A percentile compares a stretch with the other conserved stretches of the same genome.
Conservation (phyloP, 2,113 vertebrate genomes). For the Glareola pratincola region DNA sequence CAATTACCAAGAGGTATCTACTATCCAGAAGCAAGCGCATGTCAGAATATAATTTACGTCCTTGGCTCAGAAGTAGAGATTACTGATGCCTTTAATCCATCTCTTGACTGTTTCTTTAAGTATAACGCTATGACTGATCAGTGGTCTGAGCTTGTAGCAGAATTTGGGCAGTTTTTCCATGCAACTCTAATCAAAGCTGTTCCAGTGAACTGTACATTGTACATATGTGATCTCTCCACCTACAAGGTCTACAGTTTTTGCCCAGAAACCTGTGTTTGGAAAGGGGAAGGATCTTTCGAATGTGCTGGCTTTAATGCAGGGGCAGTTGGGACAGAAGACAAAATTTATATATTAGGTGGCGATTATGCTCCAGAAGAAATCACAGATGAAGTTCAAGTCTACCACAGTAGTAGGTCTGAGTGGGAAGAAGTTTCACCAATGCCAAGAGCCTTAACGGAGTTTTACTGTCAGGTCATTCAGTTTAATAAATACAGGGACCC, state of each 20-base stretch:
- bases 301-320: slow-evolving; percentile 97
- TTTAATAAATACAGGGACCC: slow-evolving; percentile 94
- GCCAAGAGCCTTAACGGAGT: slow-evolving; percentile 94
- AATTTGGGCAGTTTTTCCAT: slow-evolving; percentile 96
- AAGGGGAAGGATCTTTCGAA: slow-evolving; percentile 94
- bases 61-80: slow-evolving; percentile 94
- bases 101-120: slow-evolving; percentile 92
- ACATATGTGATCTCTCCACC: slow-evolving; percentile 96
- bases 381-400: slow-evolving; percentile 96
- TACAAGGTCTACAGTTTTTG: slow-evolving; percentile 98
- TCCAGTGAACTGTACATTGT: slow-evolving; percentile 85
- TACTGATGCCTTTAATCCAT: slow-evolving; percentile 93
- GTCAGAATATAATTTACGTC: slow-evolving; percentile 87
- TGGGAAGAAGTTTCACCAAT: slow-evolving; percentile 97
- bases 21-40: slow-evolving; percentile 91
- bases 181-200: slow-evolving; percentile 94
- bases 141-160: slow-evolving; percentile 93
- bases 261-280: slow-evolving; percentile 92
- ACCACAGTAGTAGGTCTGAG: slow-evolving; percentile 87
- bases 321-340: slow-evolving; percentile 88
- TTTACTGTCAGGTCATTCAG: slow-evolving; percentile 93
- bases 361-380: slow-evolving; percentile 97
- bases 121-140: slow-evolving; percentile 89
- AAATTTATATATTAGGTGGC: slow-evolving; percentile 95
- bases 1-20: slow-evolving; percentile 89